Conservation (phyloP, 2,797 vertebrate species). For the Rhinichthys osculus region DNA sequence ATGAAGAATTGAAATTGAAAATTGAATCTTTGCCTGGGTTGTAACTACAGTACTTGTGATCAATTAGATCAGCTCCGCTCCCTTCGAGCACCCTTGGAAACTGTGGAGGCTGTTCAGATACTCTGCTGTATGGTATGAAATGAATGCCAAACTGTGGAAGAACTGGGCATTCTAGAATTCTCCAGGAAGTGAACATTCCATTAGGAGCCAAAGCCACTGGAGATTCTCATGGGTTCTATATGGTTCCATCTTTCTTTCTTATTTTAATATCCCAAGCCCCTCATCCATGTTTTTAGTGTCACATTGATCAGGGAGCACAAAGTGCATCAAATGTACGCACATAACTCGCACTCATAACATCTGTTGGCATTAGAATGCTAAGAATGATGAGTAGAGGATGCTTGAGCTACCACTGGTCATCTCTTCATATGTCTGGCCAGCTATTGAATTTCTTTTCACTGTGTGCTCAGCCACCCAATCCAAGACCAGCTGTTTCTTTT, state of each 20-base stretch:
- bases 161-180: conserved; percentile 53
- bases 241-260: conserved; percentile 1
- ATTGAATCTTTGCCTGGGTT: conserved; percentile 22
- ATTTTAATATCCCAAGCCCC: not conserved
- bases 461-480: conserved; percentile 45
- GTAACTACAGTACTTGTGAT: conserved; percentile 36
- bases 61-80: conserved; percentile 2
- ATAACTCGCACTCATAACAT: conserved; percentile 39
- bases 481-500: conserved; percentile 36
- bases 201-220: conserved; percentile 44
- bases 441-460: conserved; percentile 39
- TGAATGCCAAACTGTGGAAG: conserved; percentile 10
- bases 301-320: conserved; percentile 43
- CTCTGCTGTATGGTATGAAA: not conserved
- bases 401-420: conserved; percentile 23
- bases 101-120: not conserved
- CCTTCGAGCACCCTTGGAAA: not conserved
- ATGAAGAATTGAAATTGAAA: conserved; percentile 31
- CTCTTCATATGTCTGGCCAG: conserved; percentile 21
- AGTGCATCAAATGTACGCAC: conserved; percentile 36
- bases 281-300: conserved; percentile 34
- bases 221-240: conserved; percentile 19
- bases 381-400: conserved; percentile 22
- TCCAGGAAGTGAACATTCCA: conserved; percentile 48
- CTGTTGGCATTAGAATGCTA: conserved; percentile 16